Percentiles rank a stretch among this genome's conserved stretches.
phyloP scores from a whole-genome alignment of 2,888 invertebrate genomes.

The Antheraea assamensis region DNA sequence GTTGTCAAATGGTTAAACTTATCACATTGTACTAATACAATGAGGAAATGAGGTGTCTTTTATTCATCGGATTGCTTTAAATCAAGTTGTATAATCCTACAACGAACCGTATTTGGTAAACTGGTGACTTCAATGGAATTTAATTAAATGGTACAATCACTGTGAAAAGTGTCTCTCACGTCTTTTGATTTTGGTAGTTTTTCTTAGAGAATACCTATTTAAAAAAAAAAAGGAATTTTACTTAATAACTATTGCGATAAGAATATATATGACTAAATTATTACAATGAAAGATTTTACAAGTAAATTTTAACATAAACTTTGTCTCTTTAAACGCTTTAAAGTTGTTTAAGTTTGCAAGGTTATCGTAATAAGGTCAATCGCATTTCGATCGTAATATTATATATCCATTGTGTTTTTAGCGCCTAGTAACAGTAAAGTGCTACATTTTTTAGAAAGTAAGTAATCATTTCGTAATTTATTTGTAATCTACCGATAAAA shows the following conservation, averaged over 20 bases:
- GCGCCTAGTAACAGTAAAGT: not conserved
- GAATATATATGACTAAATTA: not conserved
- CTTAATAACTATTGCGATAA: not conserved
- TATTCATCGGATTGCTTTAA: conserved; percentile 10
- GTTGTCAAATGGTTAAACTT: too few relatives aligned
- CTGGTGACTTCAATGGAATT: conserved; percentile 5
- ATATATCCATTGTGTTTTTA: conserved; percentile 9
- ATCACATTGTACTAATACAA: not conserved
- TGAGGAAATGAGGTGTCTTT: conserved; percentile 16
- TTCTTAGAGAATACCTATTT: not conserved
- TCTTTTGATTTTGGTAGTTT: not conserved
- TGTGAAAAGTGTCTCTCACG: not conserved
- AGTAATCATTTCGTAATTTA: conserved; percentile 4
- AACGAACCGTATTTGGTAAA: conserved; percentile 15
- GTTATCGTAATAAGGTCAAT: conserved; percentile 12
- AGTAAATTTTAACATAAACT: not conserved
- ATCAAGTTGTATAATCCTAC: not conserved
- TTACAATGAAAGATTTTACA: not conserved
- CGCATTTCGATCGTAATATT: conserved; percentile 7
- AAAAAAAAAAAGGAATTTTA: not conserved
- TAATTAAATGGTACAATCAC: conserved; percentile 1
- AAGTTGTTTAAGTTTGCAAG: conserved; percentile 25
- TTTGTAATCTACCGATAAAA: conserved; percentile 41
- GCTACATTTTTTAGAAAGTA: conserved; percentile 5
- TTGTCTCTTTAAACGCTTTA: conserved; percentile 12